phyloP scores from a whole-genome alignment of 37 sponge, comb jelly and placozoan genomes.

The Eunapius fragilis region DNA sequence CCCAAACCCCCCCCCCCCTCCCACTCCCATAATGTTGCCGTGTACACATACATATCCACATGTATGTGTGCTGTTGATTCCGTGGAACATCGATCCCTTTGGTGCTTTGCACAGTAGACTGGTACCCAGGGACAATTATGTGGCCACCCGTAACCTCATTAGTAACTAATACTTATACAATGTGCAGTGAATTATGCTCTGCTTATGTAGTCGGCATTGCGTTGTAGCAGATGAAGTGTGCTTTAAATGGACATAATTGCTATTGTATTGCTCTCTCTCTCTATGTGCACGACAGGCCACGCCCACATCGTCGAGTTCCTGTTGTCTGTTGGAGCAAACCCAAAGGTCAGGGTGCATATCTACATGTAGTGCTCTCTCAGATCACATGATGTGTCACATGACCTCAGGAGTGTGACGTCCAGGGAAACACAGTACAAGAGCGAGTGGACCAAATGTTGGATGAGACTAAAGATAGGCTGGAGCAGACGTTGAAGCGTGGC shows the following conservation, averaged over 20 bases:
- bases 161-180: no score
- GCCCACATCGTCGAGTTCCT: slow-evolving; percentile 60
- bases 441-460: slow-evolving; percentile 45
- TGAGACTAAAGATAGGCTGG: slow-evolving; percentile 23
- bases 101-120: no score
- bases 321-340: slow-evolving; percentile 65
- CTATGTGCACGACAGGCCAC: slow-evolving; percentile 18
- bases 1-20: no score
- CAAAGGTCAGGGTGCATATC: slow-evolving; percentile 33
- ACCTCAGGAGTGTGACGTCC: slow-evolving; percentile 33
- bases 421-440: slow-evolving; percentile 26
- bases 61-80: background rate
- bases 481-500: slow-evolving; percentile 23
- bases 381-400: background rate
- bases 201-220: no score
- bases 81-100: no score
- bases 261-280: no score
- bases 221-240: no score
- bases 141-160: no score
- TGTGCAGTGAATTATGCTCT: no score
- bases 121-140: no score
- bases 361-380: background rate
- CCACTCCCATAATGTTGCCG: no score
- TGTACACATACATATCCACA: background rate
- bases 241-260: no score